Conservation (phyloP, 2,888 invertebrate species). For the Eilema griseolum region DNA sequence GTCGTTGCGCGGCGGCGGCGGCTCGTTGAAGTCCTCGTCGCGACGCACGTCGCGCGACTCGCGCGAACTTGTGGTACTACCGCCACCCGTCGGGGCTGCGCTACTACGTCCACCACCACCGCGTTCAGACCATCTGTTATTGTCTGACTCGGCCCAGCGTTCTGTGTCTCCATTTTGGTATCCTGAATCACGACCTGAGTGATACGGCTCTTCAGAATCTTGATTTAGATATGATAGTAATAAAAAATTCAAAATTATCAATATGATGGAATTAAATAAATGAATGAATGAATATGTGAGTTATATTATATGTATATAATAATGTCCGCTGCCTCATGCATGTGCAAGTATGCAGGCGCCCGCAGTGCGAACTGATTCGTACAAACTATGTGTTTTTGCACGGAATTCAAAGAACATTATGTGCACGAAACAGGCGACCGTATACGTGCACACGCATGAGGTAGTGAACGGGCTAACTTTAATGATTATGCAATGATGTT, state of each 20-base stretch:
- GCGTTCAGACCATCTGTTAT: conserved; percentile 59
- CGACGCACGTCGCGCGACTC: conserved; percentile 66
- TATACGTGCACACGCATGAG: too few species aligned
- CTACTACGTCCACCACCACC: conserved; percentile 54
- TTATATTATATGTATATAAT: too few species aligned
- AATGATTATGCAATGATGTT: too few species aligned
- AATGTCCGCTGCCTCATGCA: too few species aligned
- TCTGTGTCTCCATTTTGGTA: conserved; percentile 85
- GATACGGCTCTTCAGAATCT: background rate
- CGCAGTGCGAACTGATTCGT: too few species aligned
- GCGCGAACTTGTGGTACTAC: conserved; percentile 55
- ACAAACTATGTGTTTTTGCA: too few species aligned
- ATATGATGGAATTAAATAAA: too few species aligned
- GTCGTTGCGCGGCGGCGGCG: conserved; percentile 86
- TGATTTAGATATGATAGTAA: background rate
- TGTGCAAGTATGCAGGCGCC: too few species aligned
- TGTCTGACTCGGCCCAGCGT: conserved; percentile 74
- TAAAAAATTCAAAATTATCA: background rate
- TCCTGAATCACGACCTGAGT: conserved; percentile 78
- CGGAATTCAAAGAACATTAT: too few species aligned
- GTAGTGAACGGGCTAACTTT: too few species aligned
- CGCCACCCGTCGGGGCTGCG: conserved; percentile 43
- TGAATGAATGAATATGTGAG: too few species aligned
- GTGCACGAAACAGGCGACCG: too few species aligned
- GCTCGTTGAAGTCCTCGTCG: conserved; percentile 65